Percentiles rank a stretch among this genome's conserved stretches.
These are phyloP conservation scores for Cryptops parisi DNA, from an alignment of 2,888 invertebrate genomes.

Conservation along the genomic window DNA sequence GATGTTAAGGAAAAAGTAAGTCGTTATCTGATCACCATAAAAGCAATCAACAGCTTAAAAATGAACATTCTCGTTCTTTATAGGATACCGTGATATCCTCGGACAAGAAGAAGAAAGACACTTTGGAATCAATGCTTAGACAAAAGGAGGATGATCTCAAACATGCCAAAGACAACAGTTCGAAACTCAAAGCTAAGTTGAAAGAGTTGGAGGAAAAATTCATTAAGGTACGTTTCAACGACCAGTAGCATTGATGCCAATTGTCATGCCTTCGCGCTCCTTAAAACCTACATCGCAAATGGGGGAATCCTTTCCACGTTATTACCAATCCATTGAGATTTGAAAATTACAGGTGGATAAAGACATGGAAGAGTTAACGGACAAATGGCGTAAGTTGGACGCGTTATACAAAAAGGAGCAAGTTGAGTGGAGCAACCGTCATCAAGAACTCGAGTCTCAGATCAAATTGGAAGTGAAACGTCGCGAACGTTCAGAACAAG, in stretches of 20 bases:
- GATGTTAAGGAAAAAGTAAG: slow-evolving; percentile 47
- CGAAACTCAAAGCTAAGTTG: slow-evolving; percentile 30
- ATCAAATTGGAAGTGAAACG: slow-evolving; percentile 48
- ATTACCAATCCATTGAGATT: too few relatives aligned
- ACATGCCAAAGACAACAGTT: slow-evolving; percentile 22
- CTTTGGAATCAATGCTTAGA: slow-evolving; percentile 24
- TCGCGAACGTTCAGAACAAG: slow-evolving; percentile 48
- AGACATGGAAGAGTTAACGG: slow-evolving; percentile 49
- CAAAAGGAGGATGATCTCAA: slow-evolving; percentile 23
- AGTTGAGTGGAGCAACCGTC: slow-evolving; percentile 47
- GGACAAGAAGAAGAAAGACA: slow-evolving; percentile 34
- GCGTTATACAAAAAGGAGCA: slow-evolving; percentile 39
- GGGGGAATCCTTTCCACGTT: too few relatives aligned
- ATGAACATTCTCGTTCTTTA: slow-evolving; percentile 1
- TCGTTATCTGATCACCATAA: neutral
- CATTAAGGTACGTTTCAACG: slow-evolving; percentile 34
- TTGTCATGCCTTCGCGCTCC: too few relatives aligned
- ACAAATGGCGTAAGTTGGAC: slow-evolving; percentile 36
- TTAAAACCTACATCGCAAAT: too few relatives aligned
- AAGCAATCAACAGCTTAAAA: too few relatives aligned
- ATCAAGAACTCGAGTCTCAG: slow-evolving; percentile 24
- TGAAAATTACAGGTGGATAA: slow-evolving; percentile 35
- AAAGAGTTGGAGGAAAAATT: slow-evolving; percentile 27
- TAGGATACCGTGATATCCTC: slow-evolving; percentile 39
- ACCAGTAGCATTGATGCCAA: too few relatives aligned